These are phyloP conservation scores for Heliconius ismenius DNA, from an alignment of 2,888 invertebrate genomes.

Conservation along the genomic window DNA sequence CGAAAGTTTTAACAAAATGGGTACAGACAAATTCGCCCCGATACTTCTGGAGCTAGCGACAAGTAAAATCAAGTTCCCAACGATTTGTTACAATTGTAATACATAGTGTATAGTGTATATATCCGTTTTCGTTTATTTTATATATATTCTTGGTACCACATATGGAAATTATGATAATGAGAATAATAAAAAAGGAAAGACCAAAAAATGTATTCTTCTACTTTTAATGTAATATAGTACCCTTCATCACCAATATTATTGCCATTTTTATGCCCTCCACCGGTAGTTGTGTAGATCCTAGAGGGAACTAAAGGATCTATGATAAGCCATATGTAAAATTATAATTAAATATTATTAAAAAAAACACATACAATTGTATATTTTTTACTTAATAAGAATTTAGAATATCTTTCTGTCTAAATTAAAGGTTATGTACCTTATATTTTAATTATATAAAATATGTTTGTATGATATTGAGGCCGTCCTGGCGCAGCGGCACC, in stretches of 20 bases:
- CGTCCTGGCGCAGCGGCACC: too few species aligned
- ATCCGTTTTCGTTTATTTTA: background rate
- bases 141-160: too few species aligned
- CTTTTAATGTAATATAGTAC: background rate
- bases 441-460: too few species aligned
- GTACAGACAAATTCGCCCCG: constrained; percentile 53
- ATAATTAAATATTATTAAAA: background rate
- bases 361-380: background rate
- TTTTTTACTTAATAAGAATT: background rate
- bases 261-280: too few species aligned
- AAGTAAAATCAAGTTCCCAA: constrained; percentile 57
- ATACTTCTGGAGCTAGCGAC: constrained; percentile 51
- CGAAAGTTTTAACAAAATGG: constrained; percentile 57
- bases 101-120: background rate
- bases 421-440: too few species aligned
- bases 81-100: constrained; percentile 61
- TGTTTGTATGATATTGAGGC: too few species aligned
- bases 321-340: background rate
- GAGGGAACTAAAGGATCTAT: too few species aligned
- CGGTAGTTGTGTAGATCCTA: too few species aligned
- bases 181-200: background rate
- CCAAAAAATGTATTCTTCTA: background rate
- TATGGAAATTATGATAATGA: background rate
- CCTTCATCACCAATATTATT: too few species aligned
- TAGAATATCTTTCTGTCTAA: too few species aligned